Evolutionary conservation across 2,888 invertebrate genomes (phyloP).

Genomic region (Dolichomitus sp.): DNA sequence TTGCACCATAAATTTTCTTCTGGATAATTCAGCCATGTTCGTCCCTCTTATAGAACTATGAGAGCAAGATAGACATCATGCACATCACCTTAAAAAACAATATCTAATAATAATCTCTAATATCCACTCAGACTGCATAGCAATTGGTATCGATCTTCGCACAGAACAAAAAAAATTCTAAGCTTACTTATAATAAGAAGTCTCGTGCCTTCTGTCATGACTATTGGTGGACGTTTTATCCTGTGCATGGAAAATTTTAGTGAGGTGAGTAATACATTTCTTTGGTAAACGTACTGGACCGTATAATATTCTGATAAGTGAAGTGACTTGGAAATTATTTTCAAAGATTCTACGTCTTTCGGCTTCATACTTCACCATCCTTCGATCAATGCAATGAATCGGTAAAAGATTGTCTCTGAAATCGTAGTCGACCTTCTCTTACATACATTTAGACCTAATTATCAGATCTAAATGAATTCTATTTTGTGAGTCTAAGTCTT

Average conservation of each 20-base stretch:
- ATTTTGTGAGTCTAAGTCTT: no score
- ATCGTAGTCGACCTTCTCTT: not conserved
- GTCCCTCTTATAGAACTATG: no score
- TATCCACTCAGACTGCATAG: not conserved
- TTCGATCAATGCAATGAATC: conserved; percentile 9
- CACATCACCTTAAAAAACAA: not conserved
- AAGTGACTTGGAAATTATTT: not conserved
- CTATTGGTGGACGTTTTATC: conserved; percentile 24
- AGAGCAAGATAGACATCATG: no score
- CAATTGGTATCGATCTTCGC: conserved; percentile 46
- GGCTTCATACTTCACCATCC: conserved; percentile 9
- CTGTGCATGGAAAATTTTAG: conserved; percentile 55
- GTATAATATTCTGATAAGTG: not conserved
- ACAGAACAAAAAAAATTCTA: conserved; percentile 29
- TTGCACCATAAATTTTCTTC: no score
- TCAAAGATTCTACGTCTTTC: conserved; percentile 4
- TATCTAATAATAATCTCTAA: not conserved
- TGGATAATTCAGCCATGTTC: no score
- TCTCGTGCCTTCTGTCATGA: conserved; percentile 26
- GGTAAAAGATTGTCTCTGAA: not conserved
- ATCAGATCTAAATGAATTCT: no score
- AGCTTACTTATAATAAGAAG: conserved; percentile 40
- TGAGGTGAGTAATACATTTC: conserved; percentile 23
- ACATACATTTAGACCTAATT: not conserved
- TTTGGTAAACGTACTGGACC: not conserved